These are phyloP conservation scores for Telenomus remus DNA, from an alignment of 1,140 invertebrate genomes.

Conservation along the genomic window DNA sequence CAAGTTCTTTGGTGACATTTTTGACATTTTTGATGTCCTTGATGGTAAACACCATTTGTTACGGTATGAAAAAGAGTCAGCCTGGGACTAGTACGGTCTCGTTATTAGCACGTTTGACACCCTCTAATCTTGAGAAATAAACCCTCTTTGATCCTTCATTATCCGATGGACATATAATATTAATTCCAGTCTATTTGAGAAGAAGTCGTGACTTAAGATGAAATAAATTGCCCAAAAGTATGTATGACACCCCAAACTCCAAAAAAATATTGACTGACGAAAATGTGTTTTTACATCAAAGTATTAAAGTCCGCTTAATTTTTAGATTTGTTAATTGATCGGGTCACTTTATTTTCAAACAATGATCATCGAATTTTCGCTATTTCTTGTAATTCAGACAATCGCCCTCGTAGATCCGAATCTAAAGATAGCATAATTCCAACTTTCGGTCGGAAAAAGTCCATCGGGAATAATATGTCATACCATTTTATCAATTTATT, in stretches of 20 bases:
- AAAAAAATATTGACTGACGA: neutral
- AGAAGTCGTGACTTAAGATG: slow-evolving; percentile 29
- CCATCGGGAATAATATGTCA: slow-evolving; percentile 2
- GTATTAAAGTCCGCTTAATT: no score
- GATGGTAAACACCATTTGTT: slow-evolving; percentile 36
- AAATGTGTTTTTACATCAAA: no score
- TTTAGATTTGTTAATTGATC: no score
- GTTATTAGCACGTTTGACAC: slow-evolving; percentile 46
- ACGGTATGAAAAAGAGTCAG: slow-evolving; percentile 19
- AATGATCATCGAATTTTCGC: no score
- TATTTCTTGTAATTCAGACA: no score
- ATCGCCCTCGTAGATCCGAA: no score
- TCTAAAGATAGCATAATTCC: no score
- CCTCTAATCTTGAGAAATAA: slow-evolving; percentile 42
- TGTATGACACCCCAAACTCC: no score
- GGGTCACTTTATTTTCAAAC: no score
- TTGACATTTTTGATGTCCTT: no score
- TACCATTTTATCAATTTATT: slow-evolving; percentile 9
- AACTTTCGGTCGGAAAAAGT: no score
- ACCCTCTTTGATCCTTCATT: slow-evolving; percentile 45
- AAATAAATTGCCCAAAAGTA: slow-evolving; percentile 31
- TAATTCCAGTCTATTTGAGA: slow-evolving; percentile 40
- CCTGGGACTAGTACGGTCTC: slow-evolving; percentile 17
- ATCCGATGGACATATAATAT: slow-evolving; percentile 44
- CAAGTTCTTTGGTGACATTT: neutral